phyloP scores from a whole-genome alignment of 2,113 vertebrate species.

The Zosterops lateralis region DNA sequence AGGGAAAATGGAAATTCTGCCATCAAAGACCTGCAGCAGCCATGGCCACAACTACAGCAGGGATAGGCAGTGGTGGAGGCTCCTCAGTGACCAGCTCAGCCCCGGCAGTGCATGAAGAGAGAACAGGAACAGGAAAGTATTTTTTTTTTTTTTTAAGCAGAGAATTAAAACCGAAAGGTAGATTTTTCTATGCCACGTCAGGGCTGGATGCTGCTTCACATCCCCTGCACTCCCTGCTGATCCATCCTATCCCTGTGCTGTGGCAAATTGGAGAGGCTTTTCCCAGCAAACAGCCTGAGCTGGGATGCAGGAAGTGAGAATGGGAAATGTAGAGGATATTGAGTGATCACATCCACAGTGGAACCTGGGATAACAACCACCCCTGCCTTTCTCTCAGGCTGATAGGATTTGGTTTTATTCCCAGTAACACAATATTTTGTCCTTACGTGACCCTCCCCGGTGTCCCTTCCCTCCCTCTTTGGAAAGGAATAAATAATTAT shows the following conservation, averaged over 20 bases:
- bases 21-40: not conserved
- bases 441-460: not conserved
- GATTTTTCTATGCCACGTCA: fast-evolving
- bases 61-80: not conserved
- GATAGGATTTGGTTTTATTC: not conserved
- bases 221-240: not conserved
- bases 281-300: not conserved
- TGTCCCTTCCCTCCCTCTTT: constrained; percentile 12
- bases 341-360: not conserved
- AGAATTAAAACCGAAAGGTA: not conserved
- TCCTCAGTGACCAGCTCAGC: not conserved
- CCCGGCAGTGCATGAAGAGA: not conserved
- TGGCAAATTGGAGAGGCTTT: not conserved
- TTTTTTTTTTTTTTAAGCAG: not conserved
- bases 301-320: not conserved
- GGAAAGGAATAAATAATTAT: constrained; percentile 39
- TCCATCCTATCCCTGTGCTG: fast-evolving
- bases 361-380: not conserved
- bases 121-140: not conserved
- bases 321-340: not conserved
- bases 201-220: not conserved
- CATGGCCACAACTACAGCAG: not conserved
- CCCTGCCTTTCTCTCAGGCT: not conserved
- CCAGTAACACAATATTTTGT: constrained; percentile 14
- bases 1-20: constrained; percentile 4